These are phyloP conservation scores for Thamnophis sirtalis DNA, from an alignment of 2,113 vertebrate species.

Conservation along the genomic window DNA sequence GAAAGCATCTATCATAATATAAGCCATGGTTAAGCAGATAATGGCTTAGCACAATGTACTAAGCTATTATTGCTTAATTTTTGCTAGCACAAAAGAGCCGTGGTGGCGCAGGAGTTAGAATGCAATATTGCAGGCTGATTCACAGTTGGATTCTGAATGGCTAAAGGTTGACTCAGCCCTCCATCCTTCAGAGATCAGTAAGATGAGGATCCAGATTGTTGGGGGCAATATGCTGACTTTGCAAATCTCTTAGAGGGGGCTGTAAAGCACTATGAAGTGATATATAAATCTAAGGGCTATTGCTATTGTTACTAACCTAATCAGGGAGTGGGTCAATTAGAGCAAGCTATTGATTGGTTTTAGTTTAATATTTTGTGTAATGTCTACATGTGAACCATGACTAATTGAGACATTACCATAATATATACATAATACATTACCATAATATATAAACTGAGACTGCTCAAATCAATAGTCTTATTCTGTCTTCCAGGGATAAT, in stretches of 20 bases:
- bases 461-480: background rate
- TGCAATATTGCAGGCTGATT: background rate
- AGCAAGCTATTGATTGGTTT: background rate
- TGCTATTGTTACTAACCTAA: background rate
- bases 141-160: background rate
- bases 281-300: background rate
- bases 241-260: background rate
- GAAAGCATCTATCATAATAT: background rate
- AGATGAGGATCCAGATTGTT: background rate
- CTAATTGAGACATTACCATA: background rate
- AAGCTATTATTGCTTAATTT: background rate
- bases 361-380: background rate
- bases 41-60: background rate
- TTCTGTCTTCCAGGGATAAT: background rate
- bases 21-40: background rate
- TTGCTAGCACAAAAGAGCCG: background rate
- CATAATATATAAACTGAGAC: background rate
- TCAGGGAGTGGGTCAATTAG: background rate
- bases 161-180: background rate
- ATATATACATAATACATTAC: background rate
- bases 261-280: background rate
- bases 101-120: background rate
- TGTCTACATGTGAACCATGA: background rate
- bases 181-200: background rate
- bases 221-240: background rate